Conservation (phyloP, 1,140 invertebrate genomes). For the Drosophila orena region DNA sequence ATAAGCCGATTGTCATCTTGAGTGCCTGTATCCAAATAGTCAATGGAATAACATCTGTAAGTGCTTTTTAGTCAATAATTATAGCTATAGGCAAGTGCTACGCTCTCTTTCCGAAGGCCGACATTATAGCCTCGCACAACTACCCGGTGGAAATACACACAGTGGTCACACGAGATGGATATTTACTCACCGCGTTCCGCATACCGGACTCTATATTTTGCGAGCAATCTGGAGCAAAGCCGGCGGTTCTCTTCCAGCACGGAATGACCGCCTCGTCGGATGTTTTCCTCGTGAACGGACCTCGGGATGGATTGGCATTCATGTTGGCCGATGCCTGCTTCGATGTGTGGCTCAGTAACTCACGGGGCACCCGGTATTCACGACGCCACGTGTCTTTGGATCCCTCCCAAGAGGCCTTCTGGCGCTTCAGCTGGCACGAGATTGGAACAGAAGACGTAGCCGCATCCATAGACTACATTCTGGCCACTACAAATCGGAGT, state of each 20-base stretch:
- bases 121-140: not conserved
- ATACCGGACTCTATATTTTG: conserved; percentile 75
- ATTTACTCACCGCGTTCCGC: conserved; percentile 85
- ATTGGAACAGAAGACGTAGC: conserved; percentile 89
- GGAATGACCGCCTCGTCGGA: conserved; percentile 86
- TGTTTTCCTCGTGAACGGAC: conserved; percentile 86
- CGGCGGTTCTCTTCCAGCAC: conserved; percentile 87
- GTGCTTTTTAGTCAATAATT: not conserved
- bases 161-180: conserved; percentile 85
- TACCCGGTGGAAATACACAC: conserved; percentile 7
- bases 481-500: not conserved
- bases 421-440: conserved; percentile 88
- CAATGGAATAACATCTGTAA: not conserved
- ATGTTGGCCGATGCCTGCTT: conserved; percentile 88
- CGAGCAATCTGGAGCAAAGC: not conserved
- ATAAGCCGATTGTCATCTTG: not conserved
- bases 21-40: not conserved
- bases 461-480: conserved; percentile 87
- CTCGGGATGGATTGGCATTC: conserved; percentile 84
- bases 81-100: not conserved
- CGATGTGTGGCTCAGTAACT: conserved; percentile 90
- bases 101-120: not conserved
- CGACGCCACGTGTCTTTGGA: conserved; percentile 85
- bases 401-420: conserved; percentile 77
- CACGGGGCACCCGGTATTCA: conserved; percentile 88